phyloP scores from a whole-genome alignment of 2,113 vertebrate species.

The Rhinoptilus africanus region DNA sequence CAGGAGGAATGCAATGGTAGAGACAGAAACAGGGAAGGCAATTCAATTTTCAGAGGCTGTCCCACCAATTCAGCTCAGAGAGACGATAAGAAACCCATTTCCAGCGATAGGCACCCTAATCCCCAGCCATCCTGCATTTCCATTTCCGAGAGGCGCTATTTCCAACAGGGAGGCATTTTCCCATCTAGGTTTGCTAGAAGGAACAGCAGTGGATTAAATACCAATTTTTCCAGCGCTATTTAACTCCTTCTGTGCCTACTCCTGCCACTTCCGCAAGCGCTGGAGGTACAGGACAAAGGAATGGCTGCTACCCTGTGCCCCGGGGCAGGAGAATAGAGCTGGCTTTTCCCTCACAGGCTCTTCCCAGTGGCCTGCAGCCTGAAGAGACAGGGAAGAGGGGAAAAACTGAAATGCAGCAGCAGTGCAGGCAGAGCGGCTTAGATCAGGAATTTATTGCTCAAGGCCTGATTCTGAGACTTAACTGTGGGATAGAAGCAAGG shows the following conservation, averaged over 20 bases:
- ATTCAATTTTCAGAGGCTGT: slow-evolving; percentile 67
- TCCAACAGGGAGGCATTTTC: slow-evolving; percentile 37
- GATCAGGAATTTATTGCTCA: not conserved
- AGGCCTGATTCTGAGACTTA: not conserved
- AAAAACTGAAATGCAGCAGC: not conserved
- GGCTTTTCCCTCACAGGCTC: not conserved
- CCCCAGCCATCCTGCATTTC: slow-evolving; percentile 55
- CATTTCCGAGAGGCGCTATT: slow-evolving; percentile 3
- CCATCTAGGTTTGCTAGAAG: slow-evolving; percentile 48
- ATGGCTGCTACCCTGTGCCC: not conserved
- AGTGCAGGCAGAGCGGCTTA: not conserved
- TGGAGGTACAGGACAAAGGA: not conserved
- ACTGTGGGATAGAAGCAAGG: not conserved
- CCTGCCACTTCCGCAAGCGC: not conserved
- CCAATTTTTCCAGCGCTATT: slow-evolving; percentile 1
- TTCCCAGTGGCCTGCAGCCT: not conserved
- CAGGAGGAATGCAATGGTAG: not conserved
- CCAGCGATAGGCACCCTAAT: slow-evolving; percentile 57
- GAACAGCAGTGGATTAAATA: slow-evolving; percentile 46
- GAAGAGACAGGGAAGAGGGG: not conserved
- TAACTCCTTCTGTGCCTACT: slow-evolving; percentile 35
- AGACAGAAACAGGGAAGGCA: slow-evolving; percentile 13
- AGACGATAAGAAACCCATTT: slow-evolving; percentile 75
- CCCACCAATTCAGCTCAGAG: slow-evolving; percentile 56
- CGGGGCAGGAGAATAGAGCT: not conserved